phyloP scores from a whole-genome alignment of 2,888 invertebrate species.

The Eupsilia transversa region DNA sequence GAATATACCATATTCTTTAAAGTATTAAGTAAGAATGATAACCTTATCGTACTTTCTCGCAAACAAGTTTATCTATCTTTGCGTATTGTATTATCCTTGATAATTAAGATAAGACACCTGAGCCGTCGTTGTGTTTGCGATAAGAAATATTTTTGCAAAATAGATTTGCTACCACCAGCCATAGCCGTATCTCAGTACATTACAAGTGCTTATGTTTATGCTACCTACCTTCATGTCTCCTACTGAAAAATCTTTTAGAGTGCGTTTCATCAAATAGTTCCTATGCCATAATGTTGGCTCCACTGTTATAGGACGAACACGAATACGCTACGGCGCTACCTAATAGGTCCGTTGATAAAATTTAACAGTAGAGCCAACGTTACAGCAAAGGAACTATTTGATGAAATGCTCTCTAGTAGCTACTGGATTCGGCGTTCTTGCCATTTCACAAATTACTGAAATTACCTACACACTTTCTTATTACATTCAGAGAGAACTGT shows the following conservation, averaged over 20 bases:
- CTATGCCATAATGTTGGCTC: too few relatives aligned
- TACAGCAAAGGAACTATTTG: too few relatives aligned
- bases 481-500: conserved; percentile 2
- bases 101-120: conserved; percentile 66
- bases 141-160: conserved; percentile 57
- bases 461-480: conserved; percentile 15
- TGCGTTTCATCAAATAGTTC: too few relatives aligned
- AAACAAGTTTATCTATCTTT: conserved; percentile 66
- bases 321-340: too few relatives aligned
- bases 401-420: too few relatives aligned
- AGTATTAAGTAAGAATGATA: conserved; percentile 40
- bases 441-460: conserved; percentile 11
- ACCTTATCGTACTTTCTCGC: conserved; percentile 54
- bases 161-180: conserved; percentile 15
- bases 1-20: conserved; percentile 1
- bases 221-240: not conserved
- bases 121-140: conserved; percentile 59
- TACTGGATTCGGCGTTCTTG: not conserved
- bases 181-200: conserved; percentile 7
- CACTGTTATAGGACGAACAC: too few relatives aligned
- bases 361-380: too few relatives aligned
- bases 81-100: conserved; percentile 63
- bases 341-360: too few relatives aligned
- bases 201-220: not conserved
- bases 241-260: not conserved